A percentile compares a stretch with the other conserved stretches of the same genome.
These are phyloP conservation scores for Ricordea florida DNA, from an alignment of 92 coral and sea anemone genomes.

Conservation along the genomic window DNA sequence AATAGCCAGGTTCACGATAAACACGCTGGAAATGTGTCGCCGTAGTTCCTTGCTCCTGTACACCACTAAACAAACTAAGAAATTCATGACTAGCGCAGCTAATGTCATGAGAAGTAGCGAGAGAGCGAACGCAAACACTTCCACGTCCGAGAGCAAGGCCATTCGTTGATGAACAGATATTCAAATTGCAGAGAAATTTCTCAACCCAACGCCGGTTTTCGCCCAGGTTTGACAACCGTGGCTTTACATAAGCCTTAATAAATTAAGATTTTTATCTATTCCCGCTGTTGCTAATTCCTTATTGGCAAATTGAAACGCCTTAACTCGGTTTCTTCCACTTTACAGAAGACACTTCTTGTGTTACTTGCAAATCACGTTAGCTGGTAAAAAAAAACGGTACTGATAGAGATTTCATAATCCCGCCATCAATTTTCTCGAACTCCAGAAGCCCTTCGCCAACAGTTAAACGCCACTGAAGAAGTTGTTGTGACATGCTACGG, in stretches of 20 bases:
- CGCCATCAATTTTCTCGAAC: no score
- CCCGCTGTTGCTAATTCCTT: conserved; percentile 35
- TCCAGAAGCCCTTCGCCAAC: no score
- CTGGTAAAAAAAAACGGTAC: no score
- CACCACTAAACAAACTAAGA: conserved; percentile 94
- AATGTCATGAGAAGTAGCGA: conserved; percentile 75
- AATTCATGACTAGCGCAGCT: conserved; percentile 88
- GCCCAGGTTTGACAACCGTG: background rate
- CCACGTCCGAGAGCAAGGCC: conserved; percentile 66
- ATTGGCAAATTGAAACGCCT: no score
- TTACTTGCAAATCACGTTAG: no score
- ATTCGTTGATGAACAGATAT: background rate
- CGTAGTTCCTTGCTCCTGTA: conserved; percentile 89
- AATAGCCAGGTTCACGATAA: conserved; percentile 91
- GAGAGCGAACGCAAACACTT: conserved; percentile 68
- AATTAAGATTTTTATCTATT: background rate
- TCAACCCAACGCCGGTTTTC: background rate
- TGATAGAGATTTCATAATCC: no score
- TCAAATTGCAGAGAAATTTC: background rate
- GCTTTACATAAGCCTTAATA: background rate
- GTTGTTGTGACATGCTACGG: no score
- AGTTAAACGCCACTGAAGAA: no score
- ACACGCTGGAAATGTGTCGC: conserved; percentile 91
- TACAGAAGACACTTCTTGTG: no score
- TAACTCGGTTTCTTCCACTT: no score